Percentiles rank a stretch among this genome's conserved stretches.
These are phyloP conservation scores for Drosophila birchii DNA, from an alignment of 2,888 invertebrate genomes.

Conservation along the genomic window DNA sequence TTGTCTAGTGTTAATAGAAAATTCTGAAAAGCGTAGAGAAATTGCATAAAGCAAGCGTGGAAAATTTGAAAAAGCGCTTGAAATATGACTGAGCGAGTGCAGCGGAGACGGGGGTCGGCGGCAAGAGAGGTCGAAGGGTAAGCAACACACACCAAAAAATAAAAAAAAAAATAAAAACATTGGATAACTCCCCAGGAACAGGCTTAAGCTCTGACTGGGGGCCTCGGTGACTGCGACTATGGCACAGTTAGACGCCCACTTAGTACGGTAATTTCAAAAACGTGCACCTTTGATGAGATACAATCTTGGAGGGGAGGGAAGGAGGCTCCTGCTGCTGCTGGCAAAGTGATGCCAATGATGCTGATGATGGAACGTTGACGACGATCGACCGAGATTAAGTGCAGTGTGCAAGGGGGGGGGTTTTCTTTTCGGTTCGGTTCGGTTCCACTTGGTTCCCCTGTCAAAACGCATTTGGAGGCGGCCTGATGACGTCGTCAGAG, in stretches of 20 bases:
- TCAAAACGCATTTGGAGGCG: conserved; percentile 52
- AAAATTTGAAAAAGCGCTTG: conserved; percentile 72
- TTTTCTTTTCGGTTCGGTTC: background rate
- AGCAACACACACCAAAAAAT: conserved; percentile 42
- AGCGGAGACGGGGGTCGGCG: background rate
- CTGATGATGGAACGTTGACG: conserved; percentile 59
- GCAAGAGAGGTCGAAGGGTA: conserved; percentile 44
- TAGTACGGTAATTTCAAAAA: conserved; percentile 84
- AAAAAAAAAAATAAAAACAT: conserved; percentile 20
- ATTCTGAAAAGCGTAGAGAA: conserved; percentile 67
- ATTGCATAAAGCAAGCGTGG: conserved; percentile 79
- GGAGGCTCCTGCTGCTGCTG: conserved; percentile 19
- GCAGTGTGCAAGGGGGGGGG: conserved; percentile 49
- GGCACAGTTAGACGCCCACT: conserved; percentile 83
- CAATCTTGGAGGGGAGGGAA: conserved; percentile 63
- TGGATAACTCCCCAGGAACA: conserved; percentile 12
- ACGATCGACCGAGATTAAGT: conserved; percentile 71
- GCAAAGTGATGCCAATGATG: conserved; percentile 51
- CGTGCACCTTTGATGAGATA: conserved; percentile 84
- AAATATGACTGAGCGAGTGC: conserved; percentile 49
- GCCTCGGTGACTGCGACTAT: conserved; percentile 33
- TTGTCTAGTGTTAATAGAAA: conserved; percentile 59
- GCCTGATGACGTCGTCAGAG: conserved; percentile 68
- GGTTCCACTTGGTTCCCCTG: conserved; percentile 6
- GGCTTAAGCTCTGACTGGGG: background rate